Base-by-base conservation (phyloP, 2,113 vertebrate species). In the Aythya baeri region DNA sequence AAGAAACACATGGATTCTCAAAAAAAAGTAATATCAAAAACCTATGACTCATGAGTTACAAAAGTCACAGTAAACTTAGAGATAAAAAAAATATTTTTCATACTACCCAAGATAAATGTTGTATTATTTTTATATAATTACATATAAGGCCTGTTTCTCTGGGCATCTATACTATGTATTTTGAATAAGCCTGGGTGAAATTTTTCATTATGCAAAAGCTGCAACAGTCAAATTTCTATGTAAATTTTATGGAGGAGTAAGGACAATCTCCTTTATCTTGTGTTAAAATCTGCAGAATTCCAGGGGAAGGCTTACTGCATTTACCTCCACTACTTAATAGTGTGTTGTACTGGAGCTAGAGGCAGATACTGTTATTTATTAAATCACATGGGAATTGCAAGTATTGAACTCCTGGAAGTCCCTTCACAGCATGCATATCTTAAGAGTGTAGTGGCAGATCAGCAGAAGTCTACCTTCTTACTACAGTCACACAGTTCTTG, bases 261-360 rank as follows among this genome's bases (percentile, higher is more conserved):
- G 34, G 62, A 65, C n/a, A 85, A 87, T 71, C 72, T 88, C 27
- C 32, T 86, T 83, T 43, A 36, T 10, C 34, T 36, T 4, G 0
- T 31, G 67, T 55, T 84, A 85, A 73, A 85, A 77, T 55, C 65
- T 79, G 8, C 44, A 68, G 62, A 87, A 86, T 92, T 93, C 59
- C 59, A 88, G 10, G 1, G 1, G 66, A 93, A 91, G 43, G 3
- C 22, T 94, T 86, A 74, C 65, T 86, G 17, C 22, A 68, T 17
- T 49, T 49, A 44, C n/a, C 76, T 91, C 26, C 34, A 71, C 34
- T 79, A 9, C 15, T 66, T 79, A 89, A 66, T 32, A 63, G 12
- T 22, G 14, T 50, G 85, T 79, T 66, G 72, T 54, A 85, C 38
- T 84, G 84, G 78, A 91, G 67, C 87, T 87, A 29, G 36, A 89